A percentile compares a stretch with the other conserved stretches of the same genome.
Conservation (phyloP, 2,797 vertebrate genomes). For the Cryptoprocta ferox region DNA sequence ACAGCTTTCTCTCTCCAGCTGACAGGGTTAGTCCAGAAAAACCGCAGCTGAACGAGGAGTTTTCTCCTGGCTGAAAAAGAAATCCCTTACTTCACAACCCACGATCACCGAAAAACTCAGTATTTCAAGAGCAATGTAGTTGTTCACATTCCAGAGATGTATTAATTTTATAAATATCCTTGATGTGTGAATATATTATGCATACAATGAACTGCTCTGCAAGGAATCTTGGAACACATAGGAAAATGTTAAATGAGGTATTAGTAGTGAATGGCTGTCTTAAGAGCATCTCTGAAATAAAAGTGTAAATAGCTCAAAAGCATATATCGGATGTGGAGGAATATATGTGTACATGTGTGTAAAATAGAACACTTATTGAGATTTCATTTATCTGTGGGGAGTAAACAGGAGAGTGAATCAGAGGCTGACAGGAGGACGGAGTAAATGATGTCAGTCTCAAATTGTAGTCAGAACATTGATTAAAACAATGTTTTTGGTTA, state of each 20-base stretch:
- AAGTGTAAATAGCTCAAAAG: not conserved
- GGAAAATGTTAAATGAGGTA: not conserved
- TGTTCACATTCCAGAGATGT: not conserved
- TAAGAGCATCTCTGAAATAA: slow-evolving; percentile 24
- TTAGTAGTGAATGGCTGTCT: not conserved
- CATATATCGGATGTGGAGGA: not conserved
- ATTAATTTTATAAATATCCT: slow-evolving; percentile 6
- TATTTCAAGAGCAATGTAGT: not conserved
- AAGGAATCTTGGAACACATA: slow-evolving; percentile 13
- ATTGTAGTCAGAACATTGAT: not conserved
- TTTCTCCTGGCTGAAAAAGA: not conserved
- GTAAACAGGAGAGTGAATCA: not conserved
- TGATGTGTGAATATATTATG: not conserved
- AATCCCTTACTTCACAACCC: not conserved
- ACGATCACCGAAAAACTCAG: not conserved
- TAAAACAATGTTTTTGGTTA: not conserved
- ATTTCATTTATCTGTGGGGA: not conserved
- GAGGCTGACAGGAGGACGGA: not conserved
- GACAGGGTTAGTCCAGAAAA: not conserved
- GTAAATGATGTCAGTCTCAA: not conserved
- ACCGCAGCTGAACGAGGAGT: not conserved
- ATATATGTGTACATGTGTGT: not conserved
- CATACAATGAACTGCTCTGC: not conserved
- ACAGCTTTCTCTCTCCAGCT: not conserved
- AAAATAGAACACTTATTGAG: not conserved